Evolutionary conservation across 2,797 vertebrate genomes (phyloP), one percentile per base, ranked within the genome.

Genomic region (Galago senegalensis): DNA sequence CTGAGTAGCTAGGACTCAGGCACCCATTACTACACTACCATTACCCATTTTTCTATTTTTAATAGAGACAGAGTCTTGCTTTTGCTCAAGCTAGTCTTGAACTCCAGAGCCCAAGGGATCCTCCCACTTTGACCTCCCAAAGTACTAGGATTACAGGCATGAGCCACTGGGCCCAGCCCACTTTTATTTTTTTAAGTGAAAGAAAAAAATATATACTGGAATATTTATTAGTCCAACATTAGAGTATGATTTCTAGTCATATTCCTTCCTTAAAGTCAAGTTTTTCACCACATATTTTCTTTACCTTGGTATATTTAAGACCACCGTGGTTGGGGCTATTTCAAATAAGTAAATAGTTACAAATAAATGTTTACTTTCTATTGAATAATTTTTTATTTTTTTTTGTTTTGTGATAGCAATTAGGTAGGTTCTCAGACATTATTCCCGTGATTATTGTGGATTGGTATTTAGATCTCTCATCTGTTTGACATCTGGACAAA

Each of bases 171-270:
- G 49, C 49, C 49, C 49, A 49, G 49, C 49, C 14, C 82, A 53
- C 65, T 88, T 81, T 81, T 93, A n/a, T 31, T 96, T 17, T 56
- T 96, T 86, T 69, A 89, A 70, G 58, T 89, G 76, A 92, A 89
- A 65, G 91, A 94, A 93, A 91, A 81, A 81, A 80, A n/a, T 61
- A 60, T 49, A 46, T 81, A 49, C 82, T 91, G 58, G 12, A 69
- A 65, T 76, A 37, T 91, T 60, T 79, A 37, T 73, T 75, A 16
- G 27, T 91, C 90, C 12, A 61, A 61, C 63, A 75, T 84, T 63
- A 70, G 23, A 94, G n/a, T 18, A 27, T 61, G 20, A 16, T 93
- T 67, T 61, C 31, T 27, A 93, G 29, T 10, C 61, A 29, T 94
- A 65, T n/a, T 84, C 81, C 87, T 95, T 40, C 79, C 79, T 93